Percentiles rank a stretch among this genome's conserved stretches.
phyloP scores from a whole-genome alignment of 2,113 vertebrate species.

The Cynocephalus volans region DNA sequence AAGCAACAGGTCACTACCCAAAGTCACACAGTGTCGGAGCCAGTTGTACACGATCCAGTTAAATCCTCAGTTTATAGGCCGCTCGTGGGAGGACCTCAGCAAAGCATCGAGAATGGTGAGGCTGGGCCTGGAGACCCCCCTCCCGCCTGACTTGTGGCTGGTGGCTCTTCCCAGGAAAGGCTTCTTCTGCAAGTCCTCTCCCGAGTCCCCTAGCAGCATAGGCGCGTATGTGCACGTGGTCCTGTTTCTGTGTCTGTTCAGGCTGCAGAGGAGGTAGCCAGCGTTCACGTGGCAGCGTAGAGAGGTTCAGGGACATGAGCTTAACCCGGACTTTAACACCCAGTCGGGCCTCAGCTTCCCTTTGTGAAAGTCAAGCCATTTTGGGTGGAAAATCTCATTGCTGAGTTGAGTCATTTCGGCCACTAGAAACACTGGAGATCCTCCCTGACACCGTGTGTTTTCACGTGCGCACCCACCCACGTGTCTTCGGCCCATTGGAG shows the following conservation, averaged over 20 bases:
- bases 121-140: background rate
- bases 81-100: background rate
- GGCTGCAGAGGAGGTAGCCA: no score
- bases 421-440: background rate
- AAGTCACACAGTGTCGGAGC: background rate
- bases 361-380: background rate
- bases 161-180: background rate
- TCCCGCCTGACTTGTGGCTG: rapidly evolving
- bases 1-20: background rate
- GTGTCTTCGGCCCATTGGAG: background rate
- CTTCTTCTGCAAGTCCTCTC: background rate
- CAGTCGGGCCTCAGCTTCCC: background rate
- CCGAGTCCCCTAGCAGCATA: background rate
- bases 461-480: rapidly evolving
- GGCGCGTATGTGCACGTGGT: background rate
- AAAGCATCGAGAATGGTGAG: background rate
- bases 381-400: background rate
- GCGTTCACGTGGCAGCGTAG: background rate
- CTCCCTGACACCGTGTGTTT: background rate
- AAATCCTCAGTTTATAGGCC: background rate
- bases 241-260: background rate
- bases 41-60: rapidly evolving
- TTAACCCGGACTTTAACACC: background rate
- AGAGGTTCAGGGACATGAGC: no score
- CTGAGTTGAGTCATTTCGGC: background rate